Evolutionary conservation across 2,888 invertebrate species (phyloP), one percentile per base, ranked within the genome.

Genomic region (Noctuana brunneofusca): DNA sequence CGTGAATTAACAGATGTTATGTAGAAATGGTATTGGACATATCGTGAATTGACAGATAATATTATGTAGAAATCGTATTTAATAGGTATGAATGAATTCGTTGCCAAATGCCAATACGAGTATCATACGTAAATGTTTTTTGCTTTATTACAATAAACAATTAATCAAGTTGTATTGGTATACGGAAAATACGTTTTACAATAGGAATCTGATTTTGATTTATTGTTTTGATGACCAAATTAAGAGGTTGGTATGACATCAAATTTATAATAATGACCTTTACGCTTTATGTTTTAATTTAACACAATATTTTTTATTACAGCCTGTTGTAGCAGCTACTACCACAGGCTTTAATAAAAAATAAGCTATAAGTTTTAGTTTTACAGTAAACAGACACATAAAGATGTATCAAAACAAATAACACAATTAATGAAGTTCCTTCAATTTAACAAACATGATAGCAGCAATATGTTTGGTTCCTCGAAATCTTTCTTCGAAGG

Each of bases 401-500:
- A n/a, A n/a, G n/a, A n/a, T n/a, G n/a, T n/a, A n/a, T 32, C 20
- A 3, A 18, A 52, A 52, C n/a, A 54, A 22, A 54, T 54, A 38
- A 32, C 11, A 18, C 5, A 30, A 52, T 32, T 18, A 52, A 27
- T 24, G 14, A 52, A 2, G 9, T 35, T 3, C 43, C n/a, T 18
- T 43, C 2, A 43, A 43, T 18, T 16, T 43, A 43, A 43, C n/a
- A 35, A 11, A 43, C 57, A 59, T 59, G 58, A 62, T 64, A 66
- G 64, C 22, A 20, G 2, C 22, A 22, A 54, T 48, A 58, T 65
- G 57, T 64, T 65, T 56, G 75, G 68, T 66, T 64, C 68, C 27
- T 38, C 35, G 12, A 22, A 70, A 69, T 70, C 72, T 71, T 73
- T 70, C 71, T 69, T 71, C 72, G 27, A 52, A 56, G 55, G 70